phyloP scores from a whole-genome alignment of 2,888 invertebrate species.

The Abscondita cerata region DNA sequence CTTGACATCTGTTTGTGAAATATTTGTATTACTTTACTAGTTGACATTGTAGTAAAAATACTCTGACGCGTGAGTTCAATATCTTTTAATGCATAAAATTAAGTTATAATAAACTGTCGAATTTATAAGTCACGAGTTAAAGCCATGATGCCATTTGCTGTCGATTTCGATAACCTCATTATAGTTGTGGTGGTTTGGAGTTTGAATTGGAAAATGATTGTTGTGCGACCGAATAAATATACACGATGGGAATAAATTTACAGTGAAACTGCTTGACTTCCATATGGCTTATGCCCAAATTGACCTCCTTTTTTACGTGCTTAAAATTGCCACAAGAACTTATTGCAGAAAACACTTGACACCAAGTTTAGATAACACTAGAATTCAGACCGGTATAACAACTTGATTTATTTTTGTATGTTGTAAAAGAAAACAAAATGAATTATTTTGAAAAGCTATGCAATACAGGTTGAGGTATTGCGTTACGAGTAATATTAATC shows the following conservation, averaged over 20 bases:
- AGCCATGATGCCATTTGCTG: slow-evolving; percentile 4
- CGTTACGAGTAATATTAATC: no score
- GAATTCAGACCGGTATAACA: no score
- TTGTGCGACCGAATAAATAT: not conserved
- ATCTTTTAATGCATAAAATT: no score
- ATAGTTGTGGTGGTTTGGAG: not conserved
- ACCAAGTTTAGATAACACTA: no score
- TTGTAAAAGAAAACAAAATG: no score
- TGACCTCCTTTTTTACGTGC: no score
- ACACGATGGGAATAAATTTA: not conserved
- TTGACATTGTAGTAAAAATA: not conserved
- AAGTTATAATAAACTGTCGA: not conserved
- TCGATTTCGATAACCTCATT: slow-evolving; percentile 4
- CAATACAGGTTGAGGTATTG: no score
- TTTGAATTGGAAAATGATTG: slow-evolving; percentile 7
- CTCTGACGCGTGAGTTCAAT: no score
- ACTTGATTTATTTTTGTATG: no score
- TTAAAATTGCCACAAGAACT: no score
- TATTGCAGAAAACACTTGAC: no score
- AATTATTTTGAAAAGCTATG: no score
- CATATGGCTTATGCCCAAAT: not conserved
- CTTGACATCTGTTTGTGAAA: not conserved
- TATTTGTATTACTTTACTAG: not conserved
- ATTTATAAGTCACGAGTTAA: not conserved
- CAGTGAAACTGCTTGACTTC: not conserved